Evolutionary conservation across 2,113 vertebrate species (phyloP).

Genomic region (Procavia capensis): DNA sequence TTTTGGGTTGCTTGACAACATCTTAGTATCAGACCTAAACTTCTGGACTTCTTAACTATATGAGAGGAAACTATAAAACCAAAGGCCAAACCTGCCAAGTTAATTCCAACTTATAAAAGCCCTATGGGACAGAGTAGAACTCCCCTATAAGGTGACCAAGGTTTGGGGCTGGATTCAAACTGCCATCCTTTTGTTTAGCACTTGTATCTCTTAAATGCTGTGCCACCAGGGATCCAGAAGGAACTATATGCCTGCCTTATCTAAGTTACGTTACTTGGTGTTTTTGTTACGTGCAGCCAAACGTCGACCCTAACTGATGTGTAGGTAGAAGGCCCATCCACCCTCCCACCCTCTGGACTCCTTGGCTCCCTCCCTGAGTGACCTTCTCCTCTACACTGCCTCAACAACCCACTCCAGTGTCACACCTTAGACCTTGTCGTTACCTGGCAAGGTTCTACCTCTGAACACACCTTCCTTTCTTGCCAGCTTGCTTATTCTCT

Average conservation of each 20-base stretch:
- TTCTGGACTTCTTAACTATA: neutral
- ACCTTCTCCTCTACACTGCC: neutral
- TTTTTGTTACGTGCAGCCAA: neutral
- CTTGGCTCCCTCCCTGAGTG: too few species aligned
- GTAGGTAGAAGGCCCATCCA: neutral
- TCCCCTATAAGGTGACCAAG: too few species aligned
- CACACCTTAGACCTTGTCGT: neutral
- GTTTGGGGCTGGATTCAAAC: too few species aligned
- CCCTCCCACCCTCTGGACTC: neutral
- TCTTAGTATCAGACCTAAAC: neutral
- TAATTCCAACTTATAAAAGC: too few species aligned
- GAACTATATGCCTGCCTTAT: neutral
- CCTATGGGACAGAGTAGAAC: too few species aligned
- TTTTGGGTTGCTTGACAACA: neutral
- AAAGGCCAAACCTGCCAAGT: too few species aligned
- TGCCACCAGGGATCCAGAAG: neutral
- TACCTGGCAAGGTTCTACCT: neutral
- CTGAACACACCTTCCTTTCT: neutral
- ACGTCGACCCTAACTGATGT: neutral
- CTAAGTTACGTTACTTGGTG: neutral
- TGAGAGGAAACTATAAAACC: neutral
- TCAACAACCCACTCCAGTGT: neutral
- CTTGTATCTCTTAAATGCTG: too few species aligned
- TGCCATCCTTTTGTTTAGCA: too few species aligned
- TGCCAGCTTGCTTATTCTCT: neutral